Conservation (phyloP, 2,888 invertebrate species). For the Holacanthella duospinosa region DNA sequence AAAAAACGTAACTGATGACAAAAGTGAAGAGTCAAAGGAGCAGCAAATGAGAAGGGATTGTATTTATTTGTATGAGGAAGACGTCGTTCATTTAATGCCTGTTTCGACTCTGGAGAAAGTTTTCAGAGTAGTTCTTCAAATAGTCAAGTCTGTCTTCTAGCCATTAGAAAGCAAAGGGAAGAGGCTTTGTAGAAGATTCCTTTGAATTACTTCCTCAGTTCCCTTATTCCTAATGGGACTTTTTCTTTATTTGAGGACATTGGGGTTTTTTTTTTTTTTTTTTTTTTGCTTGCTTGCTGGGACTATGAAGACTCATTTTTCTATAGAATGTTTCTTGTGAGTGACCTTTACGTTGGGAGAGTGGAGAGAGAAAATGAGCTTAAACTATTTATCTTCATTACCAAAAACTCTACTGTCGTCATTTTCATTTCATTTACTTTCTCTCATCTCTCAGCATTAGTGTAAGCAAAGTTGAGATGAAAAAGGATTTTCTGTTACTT, state of each 20-base stretch:
- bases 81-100: conserved; percentile 7
- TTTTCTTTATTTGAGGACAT: not conserved
- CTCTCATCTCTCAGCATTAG: too few species aligned
- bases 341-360: too few species aligned
- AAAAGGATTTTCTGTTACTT: not conserved
- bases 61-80: conserved; percentile 7
- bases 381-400: not conserved
- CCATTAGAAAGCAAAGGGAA: too few species aligned
- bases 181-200: too few species aligned
- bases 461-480: not conserved
- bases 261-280: not conserved
- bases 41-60: conserved; percentile 1
- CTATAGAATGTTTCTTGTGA: not conserved
- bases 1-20: conserved; percentile 4
- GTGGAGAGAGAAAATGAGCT: too few species aligned
- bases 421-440: not conserved
- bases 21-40: conserved; percentile 9
- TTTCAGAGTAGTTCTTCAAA: too few species aligned
- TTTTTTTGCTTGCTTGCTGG: too few species aligned
- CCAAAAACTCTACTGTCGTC: not conserved
- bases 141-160: too few species aligned
- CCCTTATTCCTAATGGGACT: not conserved
- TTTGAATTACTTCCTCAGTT: not conserved
- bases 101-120: not conserved
- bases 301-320: not conserved